A percentile compares a stretch with the other conserved stretches of the same genome.
phyloP scores from a whole-genome alignment of 2,797 vertebrate genomes.

The Mormyrops boulengeri region DNA sequence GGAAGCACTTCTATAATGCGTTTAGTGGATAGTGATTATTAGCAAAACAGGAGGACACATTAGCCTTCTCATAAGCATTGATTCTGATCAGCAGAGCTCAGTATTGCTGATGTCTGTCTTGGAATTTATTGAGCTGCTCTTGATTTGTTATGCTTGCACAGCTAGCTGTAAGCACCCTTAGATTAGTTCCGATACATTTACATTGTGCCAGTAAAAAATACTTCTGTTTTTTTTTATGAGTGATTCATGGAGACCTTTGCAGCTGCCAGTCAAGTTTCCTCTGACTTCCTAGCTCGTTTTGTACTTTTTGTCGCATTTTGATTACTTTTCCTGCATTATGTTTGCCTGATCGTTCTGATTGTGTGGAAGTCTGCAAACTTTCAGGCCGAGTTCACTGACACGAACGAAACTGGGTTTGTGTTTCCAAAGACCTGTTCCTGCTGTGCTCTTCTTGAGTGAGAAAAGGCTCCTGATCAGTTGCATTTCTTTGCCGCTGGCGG shows the following conservation, averaged over 20 bases:
- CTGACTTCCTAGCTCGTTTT: background rate
- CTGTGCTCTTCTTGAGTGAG: background rate
- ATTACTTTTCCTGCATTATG: background rate
- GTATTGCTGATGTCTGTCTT: background rate
- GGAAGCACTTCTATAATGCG: background rate
- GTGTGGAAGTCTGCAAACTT: background rate
- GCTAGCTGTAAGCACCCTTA: background rate
- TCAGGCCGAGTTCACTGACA: constrained; percentile 12
- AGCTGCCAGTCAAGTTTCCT: background rate
- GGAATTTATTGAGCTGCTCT: background rate
- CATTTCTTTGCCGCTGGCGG: background rate
- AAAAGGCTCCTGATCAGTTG: background rate
- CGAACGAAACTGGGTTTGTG: background rate
- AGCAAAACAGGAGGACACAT: background rate
- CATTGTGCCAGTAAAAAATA: background rate
- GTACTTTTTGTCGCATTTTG: background rate
- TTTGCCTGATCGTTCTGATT: background rate
- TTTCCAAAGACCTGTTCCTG: background rate
- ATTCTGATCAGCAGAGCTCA: background rate
- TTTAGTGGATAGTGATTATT: background rate
- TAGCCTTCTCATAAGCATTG: background rate
- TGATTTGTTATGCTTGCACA: background rate
- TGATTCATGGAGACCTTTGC: background rate
- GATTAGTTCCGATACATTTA: background rate
- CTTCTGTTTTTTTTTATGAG: background rate